Evolutionary conservation across 2,888 invertebrate species (phyloP).

Genomic region (Cacoxenus indagator): DNA sequence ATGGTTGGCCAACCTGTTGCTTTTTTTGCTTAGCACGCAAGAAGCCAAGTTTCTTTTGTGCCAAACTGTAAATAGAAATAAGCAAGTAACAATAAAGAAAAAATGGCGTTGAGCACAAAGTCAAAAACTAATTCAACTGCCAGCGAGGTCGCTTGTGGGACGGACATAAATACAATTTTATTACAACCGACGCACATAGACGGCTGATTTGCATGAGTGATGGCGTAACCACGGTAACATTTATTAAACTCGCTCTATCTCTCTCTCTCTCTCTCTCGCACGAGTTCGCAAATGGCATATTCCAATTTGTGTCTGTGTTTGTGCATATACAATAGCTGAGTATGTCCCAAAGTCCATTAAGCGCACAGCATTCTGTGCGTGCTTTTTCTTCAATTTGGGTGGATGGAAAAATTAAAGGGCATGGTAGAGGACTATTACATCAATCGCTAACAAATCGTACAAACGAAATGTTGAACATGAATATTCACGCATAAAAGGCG

Average conservation of each 20-base stretch:
- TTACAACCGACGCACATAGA: not conserved
- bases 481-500: conserved; percentile 42
- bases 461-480: conserved; percentile 27
- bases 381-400: no score
- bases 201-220: not conserved
- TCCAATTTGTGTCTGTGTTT: not conserved
- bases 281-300: not conserved
- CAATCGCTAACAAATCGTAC: not conserved
- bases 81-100: not conserved
- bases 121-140: not conserved
- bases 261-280: not conserved
- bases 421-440: no score
- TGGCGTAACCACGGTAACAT: not conserved
- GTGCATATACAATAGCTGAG: no score
- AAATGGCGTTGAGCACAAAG: not conserved
- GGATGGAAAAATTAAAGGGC: no score
- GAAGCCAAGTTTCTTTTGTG: not conserved
- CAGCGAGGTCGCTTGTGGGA: not conserved
- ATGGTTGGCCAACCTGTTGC: not conserved
- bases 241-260: no score
- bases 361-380: no score
- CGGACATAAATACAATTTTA: not conserved
- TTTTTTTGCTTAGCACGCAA: not conserved
- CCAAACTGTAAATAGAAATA: no score
- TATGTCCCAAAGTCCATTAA: no score